Evolutionary conservation across 1,140 invertebrate species (phyloP).

Genomic region (Drosophila insularis): DNA sequence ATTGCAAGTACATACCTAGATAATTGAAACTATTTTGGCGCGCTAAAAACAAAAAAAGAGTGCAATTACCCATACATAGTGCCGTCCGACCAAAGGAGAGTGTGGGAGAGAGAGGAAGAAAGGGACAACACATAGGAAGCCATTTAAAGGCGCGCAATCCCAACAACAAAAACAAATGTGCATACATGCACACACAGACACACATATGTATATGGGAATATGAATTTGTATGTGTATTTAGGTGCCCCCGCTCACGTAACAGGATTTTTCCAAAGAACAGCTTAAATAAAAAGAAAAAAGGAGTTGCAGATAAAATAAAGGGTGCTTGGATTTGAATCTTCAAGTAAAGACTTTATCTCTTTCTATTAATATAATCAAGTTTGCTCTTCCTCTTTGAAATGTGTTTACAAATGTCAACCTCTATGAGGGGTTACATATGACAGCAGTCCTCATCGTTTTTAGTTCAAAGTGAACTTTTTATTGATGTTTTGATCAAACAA

Average conservation of each 20-base stretch:
- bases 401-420: too few relatives aligned
- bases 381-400: too few relatives aligned
- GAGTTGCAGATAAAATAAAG: conserved; percentile 8
- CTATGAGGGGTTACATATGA: too few relatives aligned
- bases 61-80: background rate
- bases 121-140: conserved; percentile 37
- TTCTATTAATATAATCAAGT: too few relatives aligned
- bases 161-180: conserved; percentile 26
- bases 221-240: background rate
- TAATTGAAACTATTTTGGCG: background rate
- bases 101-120: background rate
- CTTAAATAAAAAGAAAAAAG: conserved; percentile 1
- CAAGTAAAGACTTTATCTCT: too few relatives aligned
- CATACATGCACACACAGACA: background rate
- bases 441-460: too few relatives aligned
- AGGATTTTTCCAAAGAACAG: conserved; percentile 52
- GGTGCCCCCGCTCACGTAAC: conserved; percentile 37
- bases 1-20: conserved; percentile 25
- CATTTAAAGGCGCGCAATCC: conserved; percentile 53
- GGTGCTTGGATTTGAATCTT: conserved; percentile 4
- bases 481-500: too few relatives aligned
- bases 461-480: too few relatives aligned
- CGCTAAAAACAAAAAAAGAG: background rate
- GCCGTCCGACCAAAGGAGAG: background rate
- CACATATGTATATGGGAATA: background rate